These are phyloP conservation scores for Calliopsis andreniformis DNA, from an alignment of 1,140 invertebrate genomes.

Conservation along the genomic window DNA sequence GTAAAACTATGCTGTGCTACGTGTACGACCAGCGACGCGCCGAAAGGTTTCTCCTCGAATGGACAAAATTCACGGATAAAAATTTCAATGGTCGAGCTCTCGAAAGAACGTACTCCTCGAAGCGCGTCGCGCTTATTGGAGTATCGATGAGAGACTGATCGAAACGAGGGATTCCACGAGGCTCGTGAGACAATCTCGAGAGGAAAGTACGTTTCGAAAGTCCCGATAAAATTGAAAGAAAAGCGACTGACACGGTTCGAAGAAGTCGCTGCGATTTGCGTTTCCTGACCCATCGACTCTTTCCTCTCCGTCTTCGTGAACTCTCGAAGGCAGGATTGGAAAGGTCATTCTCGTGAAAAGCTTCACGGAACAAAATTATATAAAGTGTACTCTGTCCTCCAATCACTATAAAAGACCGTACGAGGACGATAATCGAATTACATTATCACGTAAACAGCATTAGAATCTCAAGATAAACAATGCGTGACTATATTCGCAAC, in stretches of 20 bases:
- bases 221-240: neutral
- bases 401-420: conserved; percentile 26
- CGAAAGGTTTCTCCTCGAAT: neutral
- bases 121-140: too few species aligned
- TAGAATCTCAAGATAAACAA: conserved; percentile 49
- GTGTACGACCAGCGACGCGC: conserved; percentile 1
- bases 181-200: neutral
- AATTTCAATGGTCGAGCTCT: neutral
- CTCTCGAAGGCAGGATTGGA: conserved; percentile 8
- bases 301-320: neutral
- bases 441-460: conserved; percentile 38
- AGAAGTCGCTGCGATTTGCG: neutral
- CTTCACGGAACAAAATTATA: conserved; percentile 20
- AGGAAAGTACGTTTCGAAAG: neutral
- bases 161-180: too few species aligned
- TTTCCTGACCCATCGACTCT: neutral
- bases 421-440: conserved; percentile 31
- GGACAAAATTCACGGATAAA: neutral
- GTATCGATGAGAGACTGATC: too few species aligned
- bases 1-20: neutral
- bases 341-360: neutral
- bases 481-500: conserved; percentile 41
- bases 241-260: too few species aligned
- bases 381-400: conserved; percentile 9
- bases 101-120: neutral